A percentile compares a stretch with the other conserved stretches of the same genome.
These are phyloP conservation scores for Hedychridium roseum DNA, from an alignment of 2,888 invertebrate genomes.

Conservation along the genomic window DNA sequence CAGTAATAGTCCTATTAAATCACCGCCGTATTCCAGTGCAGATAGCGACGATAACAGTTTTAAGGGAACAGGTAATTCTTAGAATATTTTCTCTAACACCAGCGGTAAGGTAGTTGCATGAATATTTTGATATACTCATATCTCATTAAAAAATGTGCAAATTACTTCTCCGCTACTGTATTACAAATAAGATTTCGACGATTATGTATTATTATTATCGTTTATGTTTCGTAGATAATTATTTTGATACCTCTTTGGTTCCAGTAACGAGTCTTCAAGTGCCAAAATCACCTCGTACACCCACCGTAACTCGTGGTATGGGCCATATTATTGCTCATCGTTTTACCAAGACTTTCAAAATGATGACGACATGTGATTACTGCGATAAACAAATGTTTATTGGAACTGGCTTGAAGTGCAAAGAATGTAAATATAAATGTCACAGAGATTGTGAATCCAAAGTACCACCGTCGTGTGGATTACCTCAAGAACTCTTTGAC, in stretches of 20 bases:
- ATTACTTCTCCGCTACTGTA: too few relatives aligned
- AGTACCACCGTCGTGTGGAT: conserved; percentile 91
- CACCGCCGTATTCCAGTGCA: conserved; percentile 68
- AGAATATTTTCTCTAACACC: not conserved
- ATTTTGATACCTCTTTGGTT: conserved; percentile 28
- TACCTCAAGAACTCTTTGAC: conserved; percentile 85
- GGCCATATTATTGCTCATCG: conserved; percentile 90
- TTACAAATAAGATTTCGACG: too few relatives aligned
- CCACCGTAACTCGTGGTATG: conserved; percentile 80
- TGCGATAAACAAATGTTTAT: conserved; percentile 90
- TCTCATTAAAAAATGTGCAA: too few relatives aligned
- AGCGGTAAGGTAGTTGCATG: not conserved
- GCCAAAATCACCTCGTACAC: conserved; percentile 79
- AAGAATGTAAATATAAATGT: conserved; percentile 93
- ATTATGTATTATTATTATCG: too few relatives aligned
- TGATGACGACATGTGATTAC: conserved; percentile 88
- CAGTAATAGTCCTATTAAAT: conserved; percentile 68
- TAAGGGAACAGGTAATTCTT: conserved; percentile 56
- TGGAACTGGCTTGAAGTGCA: conserved; percentile 85
- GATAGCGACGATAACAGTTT: conserved; percentile 66
- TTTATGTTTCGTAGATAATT: too few relatives aligned
- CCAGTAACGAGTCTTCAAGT: conserved; percentile 67
- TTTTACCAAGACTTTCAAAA: conserved; percentile 87
- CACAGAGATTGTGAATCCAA: conserved; percentile 89
- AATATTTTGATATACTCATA: too few relatives aligned